A percentile compares a stretch with the other conserved stretches of the same genome.
Conservation (phyloP, 2,113 vertebrate genomes). For the Mirza zaza region DNA sequence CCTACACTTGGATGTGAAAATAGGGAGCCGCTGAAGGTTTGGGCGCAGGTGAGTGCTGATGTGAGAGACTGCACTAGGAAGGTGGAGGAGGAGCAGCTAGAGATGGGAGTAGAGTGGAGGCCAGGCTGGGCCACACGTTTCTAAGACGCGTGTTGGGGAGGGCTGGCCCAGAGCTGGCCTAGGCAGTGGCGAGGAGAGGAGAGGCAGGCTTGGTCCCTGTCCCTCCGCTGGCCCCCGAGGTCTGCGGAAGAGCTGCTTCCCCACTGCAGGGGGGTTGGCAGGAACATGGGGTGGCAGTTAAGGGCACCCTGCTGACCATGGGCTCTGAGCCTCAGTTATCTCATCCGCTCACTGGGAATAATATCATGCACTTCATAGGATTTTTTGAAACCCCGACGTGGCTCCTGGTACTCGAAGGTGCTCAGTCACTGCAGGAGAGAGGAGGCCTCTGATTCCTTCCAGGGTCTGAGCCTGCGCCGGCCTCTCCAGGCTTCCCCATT, state of each 20-base stretch:
- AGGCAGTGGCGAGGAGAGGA: not conserved
- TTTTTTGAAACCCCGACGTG: fast-evolving
- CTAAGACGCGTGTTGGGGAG: too few relatives aligned
- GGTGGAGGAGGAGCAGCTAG: fast-evolving
- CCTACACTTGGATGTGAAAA: not conserved
- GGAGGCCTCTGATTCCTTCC: not conserved
- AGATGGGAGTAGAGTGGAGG: fast-evolving
- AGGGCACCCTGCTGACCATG: not conserved
- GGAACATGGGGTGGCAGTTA: not conserved
- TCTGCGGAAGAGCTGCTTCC: not conserved
- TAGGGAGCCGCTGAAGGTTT: not conserved
- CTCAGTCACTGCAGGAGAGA: not conserved
- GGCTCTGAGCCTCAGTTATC: not conserved
- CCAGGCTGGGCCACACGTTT: not conserved
- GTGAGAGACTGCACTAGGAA: not conserved
- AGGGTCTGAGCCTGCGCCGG: too few relatives aligned
- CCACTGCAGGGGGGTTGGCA: not conserved
- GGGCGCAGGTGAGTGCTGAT: not conserved
- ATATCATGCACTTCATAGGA: too few relatives aligned
- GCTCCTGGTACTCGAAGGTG: not conserved
- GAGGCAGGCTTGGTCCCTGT: not conserved
- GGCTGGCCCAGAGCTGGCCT: not conserved
- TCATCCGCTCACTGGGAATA: not conserved
- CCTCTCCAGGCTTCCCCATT: not conserved
- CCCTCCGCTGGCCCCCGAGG: not conserved